phyloP scores from a whole-genome alignment of 2,113 vertebrate genomes.

The Grantiella picta region DNA sequence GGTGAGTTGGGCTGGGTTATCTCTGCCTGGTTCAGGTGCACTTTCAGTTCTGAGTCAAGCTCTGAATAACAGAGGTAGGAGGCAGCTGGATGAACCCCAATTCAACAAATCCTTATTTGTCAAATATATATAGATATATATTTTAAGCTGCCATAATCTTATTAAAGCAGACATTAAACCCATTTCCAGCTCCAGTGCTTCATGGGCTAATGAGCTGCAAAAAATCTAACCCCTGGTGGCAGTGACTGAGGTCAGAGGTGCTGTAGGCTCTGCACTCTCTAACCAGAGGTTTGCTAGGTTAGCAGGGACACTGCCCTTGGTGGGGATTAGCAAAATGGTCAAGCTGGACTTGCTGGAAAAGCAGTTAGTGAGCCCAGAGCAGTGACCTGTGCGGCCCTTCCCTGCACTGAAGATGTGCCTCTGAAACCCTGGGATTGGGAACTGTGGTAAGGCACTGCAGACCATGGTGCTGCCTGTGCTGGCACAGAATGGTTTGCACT shows the following conservation, averaged over 20 bases:
- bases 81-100: neutral
- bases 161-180: neutral
- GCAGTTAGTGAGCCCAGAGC: neutral
- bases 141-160: neutral
- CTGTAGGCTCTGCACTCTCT: neutral
- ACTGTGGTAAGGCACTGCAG: neutral
- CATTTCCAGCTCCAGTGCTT: neutral
- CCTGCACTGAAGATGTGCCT: rapidly evolving
- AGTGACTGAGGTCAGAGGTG: neutral
- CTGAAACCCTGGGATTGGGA: neutral
- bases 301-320: neutral
- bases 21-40: neutral
- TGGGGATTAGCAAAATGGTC: neutral
- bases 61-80: neutral
- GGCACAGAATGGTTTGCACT: neutral
- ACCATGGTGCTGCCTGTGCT: neutral
- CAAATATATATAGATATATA: neutral
- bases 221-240: neutral
- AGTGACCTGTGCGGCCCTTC: neutral
- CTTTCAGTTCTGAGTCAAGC: neutral
- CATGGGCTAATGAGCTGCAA: neutral
- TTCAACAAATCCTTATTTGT: neutral
- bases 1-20: neutral
- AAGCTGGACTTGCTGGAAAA: neutral
- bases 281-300: neutral